Evolutionary conservation across 1,140 invertebrate genomes (phyloP).

Genomic region (Bombus affinis): DNA sequence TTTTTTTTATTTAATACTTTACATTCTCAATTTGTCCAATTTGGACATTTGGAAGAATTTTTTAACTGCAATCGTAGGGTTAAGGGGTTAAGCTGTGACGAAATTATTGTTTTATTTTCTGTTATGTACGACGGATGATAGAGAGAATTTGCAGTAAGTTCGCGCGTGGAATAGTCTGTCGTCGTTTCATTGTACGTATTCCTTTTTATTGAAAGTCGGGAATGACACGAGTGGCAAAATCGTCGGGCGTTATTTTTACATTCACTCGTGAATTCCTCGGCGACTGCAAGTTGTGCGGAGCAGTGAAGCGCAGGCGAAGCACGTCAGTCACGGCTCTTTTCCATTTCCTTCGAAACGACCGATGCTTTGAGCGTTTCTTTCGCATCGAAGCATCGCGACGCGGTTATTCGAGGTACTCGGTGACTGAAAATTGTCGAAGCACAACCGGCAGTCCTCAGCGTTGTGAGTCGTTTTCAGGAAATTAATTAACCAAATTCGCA

Average conservation of each 20-base stretch:
- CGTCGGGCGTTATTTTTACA: constrained; percentile 11
- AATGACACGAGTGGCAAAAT: neutral
- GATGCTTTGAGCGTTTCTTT: constrained; percentile 20
- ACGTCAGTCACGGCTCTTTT: constrained; percentile 52
- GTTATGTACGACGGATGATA: too few species aligned
- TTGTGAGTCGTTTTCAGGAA: too few species aligned
- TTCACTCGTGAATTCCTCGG: constrained; percentile 46
- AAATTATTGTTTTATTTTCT: too few species aligned
- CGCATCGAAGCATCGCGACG: neutral
- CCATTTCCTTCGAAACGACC: constrained; percentile 23
- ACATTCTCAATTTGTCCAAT: too few species aligned
- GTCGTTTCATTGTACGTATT: neutral
- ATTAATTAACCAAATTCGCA: too few species aligned
- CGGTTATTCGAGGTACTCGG: neutral
- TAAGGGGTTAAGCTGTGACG: too few species aligned
- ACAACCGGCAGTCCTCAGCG: too few species aligned
- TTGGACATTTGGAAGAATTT: too few species aligned
- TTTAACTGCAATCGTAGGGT: too few species aligned
- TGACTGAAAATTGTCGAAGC: neutral
- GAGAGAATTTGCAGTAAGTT: too few species aligned
- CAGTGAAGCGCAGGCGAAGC: constrained; percentile 64
- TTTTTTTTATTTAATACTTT: too few species aligned
- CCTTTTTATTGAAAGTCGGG: neutral
- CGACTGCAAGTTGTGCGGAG: constrained; percentile 38
- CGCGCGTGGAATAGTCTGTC: neutral